Conservation (phyloP, 2,113 vertebrate species). For the Meles meles region DNA sequence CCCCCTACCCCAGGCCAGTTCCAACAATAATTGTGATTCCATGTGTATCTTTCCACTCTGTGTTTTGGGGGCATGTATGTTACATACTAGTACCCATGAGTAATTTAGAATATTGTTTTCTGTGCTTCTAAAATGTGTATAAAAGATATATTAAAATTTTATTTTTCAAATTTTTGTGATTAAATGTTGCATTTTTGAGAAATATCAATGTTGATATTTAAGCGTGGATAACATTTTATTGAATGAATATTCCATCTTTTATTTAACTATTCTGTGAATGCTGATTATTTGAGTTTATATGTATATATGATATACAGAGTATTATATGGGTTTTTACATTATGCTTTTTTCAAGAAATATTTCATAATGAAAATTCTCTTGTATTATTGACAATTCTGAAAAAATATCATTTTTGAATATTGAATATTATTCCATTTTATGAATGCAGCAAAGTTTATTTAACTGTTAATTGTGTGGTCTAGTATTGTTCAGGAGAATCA, state of each 20-base stretch:
- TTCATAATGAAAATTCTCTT: neutral
- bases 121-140: neutral
- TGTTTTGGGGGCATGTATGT: neutral
- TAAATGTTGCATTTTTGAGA: neutral
- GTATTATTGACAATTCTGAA: neutral
- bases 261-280: neutral
- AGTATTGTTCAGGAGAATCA: neutral
- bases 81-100: neutral
- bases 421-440: neutral
- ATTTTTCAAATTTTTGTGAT: neutral
- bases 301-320: neutral
- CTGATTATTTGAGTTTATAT: neutral
- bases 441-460: neutral
- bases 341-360: neutral
- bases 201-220: neutral
- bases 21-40: no score
- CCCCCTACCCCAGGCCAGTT: rapidly evolving
- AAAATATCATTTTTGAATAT: neutral
- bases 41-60: neutral
- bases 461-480: neutral
- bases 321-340: neutral
- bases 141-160: neutral
- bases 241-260: neutral
- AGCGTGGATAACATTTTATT: neutral
- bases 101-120: neutral